Conservation (phyloP, 2,113 vertebrate genomes). For the Tursiops truncatus region DNA sequence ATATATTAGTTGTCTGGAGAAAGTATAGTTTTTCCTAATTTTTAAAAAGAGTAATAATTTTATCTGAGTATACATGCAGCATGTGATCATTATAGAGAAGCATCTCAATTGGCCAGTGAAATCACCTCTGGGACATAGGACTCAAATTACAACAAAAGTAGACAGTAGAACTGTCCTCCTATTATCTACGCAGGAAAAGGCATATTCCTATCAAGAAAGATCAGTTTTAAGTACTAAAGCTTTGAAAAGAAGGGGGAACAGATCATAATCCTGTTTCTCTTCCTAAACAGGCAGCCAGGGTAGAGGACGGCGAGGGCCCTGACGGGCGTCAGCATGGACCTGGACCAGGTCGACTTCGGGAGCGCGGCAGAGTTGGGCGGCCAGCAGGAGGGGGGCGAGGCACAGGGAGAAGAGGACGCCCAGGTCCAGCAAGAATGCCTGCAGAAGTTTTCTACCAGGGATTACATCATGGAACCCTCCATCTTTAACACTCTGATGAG, state of each 20-base stretch:
- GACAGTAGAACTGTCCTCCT: background rate
- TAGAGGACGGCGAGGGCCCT: background rate
- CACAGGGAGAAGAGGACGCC: conserved; percentile 91
- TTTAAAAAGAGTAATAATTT: background rate
- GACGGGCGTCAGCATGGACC: background rate
- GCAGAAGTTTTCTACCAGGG: conserved; percentile 94
- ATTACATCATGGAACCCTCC: conserved; percentile 99
- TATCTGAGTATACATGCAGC: background rate
- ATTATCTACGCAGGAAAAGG: background rate
- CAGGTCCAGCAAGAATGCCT: conserved; percentile 95
- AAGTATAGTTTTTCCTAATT: background rate
- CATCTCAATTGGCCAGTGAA: background rate
- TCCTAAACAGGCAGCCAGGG: background rate
- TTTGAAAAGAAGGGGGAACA: background rate
- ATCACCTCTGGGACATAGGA: background rate
- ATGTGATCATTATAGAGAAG: background rate
- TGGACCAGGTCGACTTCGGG: background rate
- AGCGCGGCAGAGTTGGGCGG: background rate
- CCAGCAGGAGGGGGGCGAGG: conserved; percentile 90
- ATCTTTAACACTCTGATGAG: conserved; percentile 97
- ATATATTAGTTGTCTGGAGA: background rate
- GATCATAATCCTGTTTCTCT: background rate
- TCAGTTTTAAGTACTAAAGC: background rate
- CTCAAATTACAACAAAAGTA: background rate
- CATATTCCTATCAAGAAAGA: background rate